These are phyloP conservation scores for Perodicticus potto DNA, from an alignment of 2,797 vertebrate genomes.

Conservation along the genomic window DNA sequence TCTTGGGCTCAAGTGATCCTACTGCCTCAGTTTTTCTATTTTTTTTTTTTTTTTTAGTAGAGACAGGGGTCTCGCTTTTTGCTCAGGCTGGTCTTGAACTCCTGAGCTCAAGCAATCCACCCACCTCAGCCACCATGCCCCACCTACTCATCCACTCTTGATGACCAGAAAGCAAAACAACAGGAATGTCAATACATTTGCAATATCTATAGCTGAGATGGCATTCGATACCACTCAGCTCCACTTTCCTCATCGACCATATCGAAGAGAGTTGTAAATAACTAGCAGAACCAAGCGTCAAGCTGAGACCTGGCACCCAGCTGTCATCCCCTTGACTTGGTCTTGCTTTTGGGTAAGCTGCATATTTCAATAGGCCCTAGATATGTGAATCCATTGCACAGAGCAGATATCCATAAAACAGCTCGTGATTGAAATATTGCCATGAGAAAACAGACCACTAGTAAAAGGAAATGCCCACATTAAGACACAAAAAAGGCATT, in stretches of 20 bases:
- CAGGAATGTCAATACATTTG: not conserved
- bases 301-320: not conserved
- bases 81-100: no score
- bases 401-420: not conserved
- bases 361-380: not conserved
- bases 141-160: no score
- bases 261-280: not conserved
- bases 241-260: not conserved
- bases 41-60: no score
- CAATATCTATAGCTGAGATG: not conserved
- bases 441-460: not conserved
- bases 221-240: not conserved
- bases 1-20: no score
- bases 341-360: not conserved
- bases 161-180: not conserved
- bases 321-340: not conserved
- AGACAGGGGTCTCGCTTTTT: no score
- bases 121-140: no score
- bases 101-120: no score
- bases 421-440: not conserved
- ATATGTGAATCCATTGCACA: not conserved
- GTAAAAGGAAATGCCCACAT: not conserved
- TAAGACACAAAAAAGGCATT: not conserved
- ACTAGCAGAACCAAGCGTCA: not conserved
- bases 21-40: no score